Percentiles rank a stretch among this genome's conserved stretches.
These are phyloP conservation scores for Jacana jacana DNA, from an alignment of 2,113 vertebrate genomes.

Conservation along the genomic window DNA sequence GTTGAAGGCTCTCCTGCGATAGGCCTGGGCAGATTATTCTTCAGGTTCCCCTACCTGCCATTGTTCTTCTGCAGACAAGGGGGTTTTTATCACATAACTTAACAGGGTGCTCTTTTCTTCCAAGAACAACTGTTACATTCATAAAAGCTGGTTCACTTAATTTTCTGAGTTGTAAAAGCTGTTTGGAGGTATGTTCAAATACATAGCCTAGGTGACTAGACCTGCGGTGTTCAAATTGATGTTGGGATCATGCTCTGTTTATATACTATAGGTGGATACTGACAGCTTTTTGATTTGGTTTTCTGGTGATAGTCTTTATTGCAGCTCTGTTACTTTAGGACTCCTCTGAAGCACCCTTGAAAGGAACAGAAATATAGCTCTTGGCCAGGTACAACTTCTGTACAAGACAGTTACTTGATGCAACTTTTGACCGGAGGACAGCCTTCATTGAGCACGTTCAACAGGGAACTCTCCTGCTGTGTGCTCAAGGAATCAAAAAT, in stretches of 20 bases:
- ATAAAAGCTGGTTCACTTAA: neutral
- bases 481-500: neutral
- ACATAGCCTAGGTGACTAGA: neutral
- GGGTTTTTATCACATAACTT: neutral
- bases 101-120: neutral
- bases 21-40: neutral
- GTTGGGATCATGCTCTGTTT: neutral
- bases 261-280: neutral
- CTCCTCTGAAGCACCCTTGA: neutral
- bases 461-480: neutral
- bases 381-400: neutral
- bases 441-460: neutral
- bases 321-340: neutral
- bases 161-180: neutral
- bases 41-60: neutral
- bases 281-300: neutral
- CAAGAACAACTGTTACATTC: neutral
- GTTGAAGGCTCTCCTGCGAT: neutral
- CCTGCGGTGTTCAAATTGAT: neutral
- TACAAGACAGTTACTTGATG: neutral
- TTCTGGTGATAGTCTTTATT: neutral
- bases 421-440: neutral
- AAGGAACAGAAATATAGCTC: neutral
- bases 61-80: neutral
- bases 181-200: neutral